Conservation (phyloP, 2,113 vertebrate species). For the Bos taurus region ARS-UCD2.0 NC_037340.1:68315501-68316000, state of each 20-base stretch:
- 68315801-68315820: conserved; percentile 77
- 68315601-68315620: neutral
- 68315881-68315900: conserved; percentile 84
- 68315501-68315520: neutral
- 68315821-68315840: conserved; percentile 71
- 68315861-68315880: conserved; percentile 71
- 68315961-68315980: conserved; percentile 70
- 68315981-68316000: conserved; percentile 36
- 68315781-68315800: conserved; percentile 10
- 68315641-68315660: neutral
- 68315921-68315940: conserved; percentile 82
- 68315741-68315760: neutral
- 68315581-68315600: neutral
- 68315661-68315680: neutral
- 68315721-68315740: neutral
- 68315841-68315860: conserved; percentile 74
- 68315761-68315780: neutral
- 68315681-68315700: neutral
- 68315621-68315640: neutral
- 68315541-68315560: too few relatives aligned
- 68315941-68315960: conserved; percentile 59
- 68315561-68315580: neutral
- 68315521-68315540: neutral
- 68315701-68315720: neutral
- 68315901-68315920: conserved; percentile 80